Conservation (phyloP, 1,140 invertebrate genomes). For the Drosophila baimaii region DNA sequence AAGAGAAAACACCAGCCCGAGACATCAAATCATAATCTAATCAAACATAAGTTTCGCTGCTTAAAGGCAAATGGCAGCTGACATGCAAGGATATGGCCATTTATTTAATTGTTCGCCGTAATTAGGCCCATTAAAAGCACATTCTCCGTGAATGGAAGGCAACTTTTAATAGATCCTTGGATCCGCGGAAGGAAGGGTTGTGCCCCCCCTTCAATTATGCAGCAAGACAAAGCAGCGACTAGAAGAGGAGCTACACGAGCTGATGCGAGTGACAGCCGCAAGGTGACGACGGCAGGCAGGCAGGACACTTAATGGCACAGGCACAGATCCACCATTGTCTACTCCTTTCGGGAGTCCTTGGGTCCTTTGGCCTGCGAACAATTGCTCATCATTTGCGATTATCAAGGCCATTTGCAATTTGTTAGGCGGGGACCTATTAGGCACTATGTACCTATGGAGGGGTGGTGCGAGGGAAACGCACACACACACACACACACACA, state of each 20-base stretch:
- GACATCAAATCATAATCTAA: constrained; percentile 3
- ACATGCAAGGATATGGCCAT: constrained; percentile 4
- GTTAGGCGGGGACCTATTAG: constrained; percentile 14
- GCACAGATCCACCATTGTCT: no score
- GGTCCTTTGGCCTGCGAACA: constrained; percentile 20
- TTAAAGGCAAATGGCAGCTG: background rate
- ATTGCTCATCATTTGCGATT: constrained; percentile 36
- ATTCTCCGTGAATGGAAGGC: constrained; percentile 6
- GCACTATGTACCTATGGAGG: background rate
- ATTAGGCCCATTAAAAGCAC: constrained; percentile 25
- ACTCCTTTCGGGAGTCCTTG: constrained; percentile 1
- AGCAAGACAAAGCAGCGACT: constrained; percentile 4
- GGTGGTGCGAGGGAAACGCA: no score
- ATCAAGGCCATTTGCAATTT: constrained; percentile 30
- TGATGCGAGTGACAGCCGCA: constrained; percentile 10
- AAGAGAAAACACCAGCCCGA: no score
- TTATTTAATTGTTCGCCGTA: constrained; percentile 29
- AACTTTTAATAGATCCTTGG: constrained; percentile 15
- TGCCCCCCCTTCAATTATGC: background rate
- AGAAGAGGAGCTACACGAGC: background rate
- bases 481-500: background rate
- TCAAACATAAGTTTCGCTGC: constrained; percentile 12
- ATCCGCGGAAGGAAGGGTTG: background rate
- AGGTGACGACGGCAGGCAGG: no score
- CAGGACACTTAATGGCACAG: no score